These are phyloP conservation scores for Bungarus multicinctus DNA, from an alignment of 2,113 vertebrate species.

Conservation along the genomic window DNA sequence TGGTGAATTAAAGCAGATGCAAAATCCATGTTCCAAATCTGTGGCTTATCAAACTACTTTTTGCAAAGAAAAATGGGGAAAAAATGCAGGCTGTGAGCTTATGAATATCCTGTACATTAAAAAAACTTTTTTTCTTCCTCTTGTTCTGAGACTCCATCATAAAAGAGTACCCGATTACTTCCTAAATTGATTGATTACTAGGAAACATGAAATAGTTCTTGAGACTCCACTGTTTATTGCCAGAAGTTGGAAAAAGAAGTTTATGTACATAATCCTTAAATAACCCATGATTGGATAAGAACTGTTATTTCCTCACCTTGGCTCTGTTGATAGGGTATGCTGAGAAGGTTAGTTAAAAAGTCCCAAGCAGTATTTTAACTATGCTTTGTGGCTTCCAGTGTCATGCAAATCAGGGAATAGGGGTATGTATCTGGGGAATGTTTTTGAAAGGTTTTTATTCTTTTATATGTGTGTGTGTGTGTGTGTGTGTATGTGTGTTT, in stretches of 20 bases:
- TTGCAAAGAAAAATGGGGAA: neutral
- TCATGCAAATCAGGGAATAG: neutral
- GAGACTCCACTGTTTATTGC: neutral
- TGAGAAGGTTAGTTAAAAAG: neutral
- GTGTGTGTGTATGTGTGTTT: too few relatives aligned
- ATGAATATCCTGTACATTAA: neutral
- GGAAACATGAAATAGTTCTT: neutral
- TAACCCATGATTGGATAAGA: neutral
- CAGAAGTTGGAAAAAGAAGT: neutral
- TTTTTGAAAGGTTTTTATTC: neutral
- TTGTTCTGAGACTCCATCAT: neutral
- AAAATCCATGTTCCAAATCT: neutral
- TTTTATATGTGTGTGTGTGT: too few relatives aligned
- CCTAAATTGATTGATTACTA: neutral
- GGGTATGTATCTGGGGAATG: neutral
- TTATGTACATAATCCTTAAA: neutral
- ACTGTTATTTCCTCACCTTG: neutral
- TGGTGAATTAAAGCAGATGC: neutral
- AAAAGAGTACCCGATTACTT: neutral
- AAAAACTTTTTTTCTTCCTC: neutral
- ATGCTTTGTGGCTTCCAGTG: neutral
- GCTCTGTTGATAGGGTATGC: neutral
- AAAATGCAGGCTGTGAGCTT: neutral
- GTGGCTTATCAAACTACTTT: conserved; percentile 9
- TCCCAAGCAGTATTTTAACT: neutral